These are phyloP conservation scores for Oncorhynchus clarkii DNA, from an alignment of 2,113 vertebrate species.

Conservation along the genomic window DNA sequence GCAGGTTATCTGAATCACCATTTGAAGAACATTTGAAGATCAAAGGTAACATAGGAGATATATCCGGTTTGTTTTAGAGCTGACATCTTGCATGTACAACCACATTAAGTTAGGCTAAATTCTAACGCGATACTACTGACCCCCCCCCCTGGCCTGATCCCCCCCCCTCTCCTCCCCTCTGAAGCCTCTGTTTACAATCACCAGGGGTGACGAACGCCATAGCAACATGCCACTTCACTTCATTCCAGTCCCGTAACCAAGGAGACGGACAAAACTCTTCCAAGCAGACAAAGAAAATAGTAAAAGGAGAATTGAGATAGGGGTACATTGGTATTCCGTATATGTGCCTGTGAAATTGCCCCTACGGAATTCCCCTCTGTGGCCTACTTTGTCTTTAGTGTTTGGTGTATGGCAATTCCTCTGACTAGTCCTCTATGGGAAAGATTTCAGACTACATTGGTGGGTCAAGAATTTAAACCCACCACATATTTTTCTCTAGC, in stretches of 20 bases:
- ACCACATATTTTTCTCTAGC: background rate
- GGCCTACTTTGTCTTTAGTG: background rate
- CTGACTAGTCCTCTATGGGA: background rate
- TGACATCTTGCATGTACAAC: background rate
- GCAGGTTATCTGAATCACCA: background rate
- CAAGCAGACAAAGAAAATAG: slow-evolving; percentile 41
- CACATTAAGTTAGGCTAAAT: background rate
- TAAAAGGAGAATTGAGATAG: slow-evolving; percentile 25
- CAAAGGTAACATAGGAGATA: background rate
- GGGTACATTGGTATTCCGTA: background rate
- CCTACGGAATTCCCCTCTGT: background rate
- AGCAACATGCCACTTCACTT: slow-evolving; percentile 68
- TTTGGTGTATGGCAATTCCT: background rate
- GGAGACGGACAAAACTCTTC: slow-evolving; percentile 66
- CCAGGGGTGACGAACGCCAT: slow-evolving; percentile 73
- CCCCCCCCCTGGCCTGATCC: slow-evolving; percentile 23
- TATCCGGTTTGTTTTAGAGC: background rate
- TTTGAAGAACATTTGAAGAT: background rate
- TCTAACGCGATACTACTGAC: background rate
- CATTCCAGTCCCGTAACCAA: slow-evolving; percentile 71
- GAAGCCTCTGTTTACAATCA: slow-evolving; percentile 73
- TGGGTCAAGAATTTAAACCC: background rate
- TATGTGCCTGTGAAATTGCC: background rate
- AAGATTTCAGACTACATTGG: background rate
- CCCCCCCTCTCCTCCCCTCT: slow-evolving; percentile 37